Evolutionary conservation across 2,888 invertebrate species (phyloP), one percentile per base, ranked within the genome.

Genomic region (Sphecodes monilicornis): DNA sequence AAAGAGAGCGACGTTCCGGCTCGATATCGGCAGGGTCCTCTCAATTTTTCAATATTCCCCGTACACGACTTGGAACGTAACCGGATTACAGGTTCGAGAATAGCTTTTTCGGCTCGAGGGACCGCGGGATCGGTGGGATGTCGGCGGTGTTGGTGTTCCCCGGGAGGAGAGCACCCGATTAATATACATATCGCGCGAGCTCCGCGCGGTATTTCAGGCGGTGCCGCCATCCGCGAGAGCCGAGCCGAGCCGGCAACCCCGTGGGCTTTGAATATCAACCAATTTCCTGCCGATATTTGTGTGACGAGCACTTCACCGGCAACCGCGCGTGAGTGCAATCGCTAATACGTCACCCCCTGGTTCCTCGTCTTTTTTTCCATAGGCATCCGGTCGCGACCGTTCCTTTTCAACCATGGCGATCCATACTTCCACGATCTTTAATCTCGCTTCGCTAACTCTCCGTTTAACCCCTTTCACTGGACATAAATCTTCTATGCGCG

Each of bases 231-330:
- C 86, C 86, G 86, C 87, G 86, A 76, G 85, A 89, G 84, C 70
- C 68, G 80, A 50, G 50, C 50, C 80, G 76, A 83, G 81, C 85
- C 90, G 78, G 80, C 90, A 92, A 90, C 90, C 92, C 91, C 91
- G 90, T 92, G 90, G 90, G 92, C 92, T 92, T 92, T 93, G 93
- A 94, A 93, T 93, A 93, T 94, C 94, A 93, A 93, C 91, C 94
- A 94, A 94, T 93, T 93, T 93, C 92, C 92, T 93, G 92, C 88
- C 91, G 90, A 92, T 92, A 92, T 92, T 92, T 92, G 90, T 90
- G 88, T 90, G 91, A 92, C 90, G 92, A 92, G 91, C 92, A 90
- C 92, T 93, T 92, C 91, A 91, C 90, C 89, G 86, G 84, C 88
- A 88, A 87, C 89, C 90, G 90, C 89, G 92, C 93, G 93, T 94